Percentiles rank a stretch among this genome's conserved stretches.
phyloP scores from a whole-genome alignment of 1,140 invertebrate species.

The Papilio xuthus region DNA sequence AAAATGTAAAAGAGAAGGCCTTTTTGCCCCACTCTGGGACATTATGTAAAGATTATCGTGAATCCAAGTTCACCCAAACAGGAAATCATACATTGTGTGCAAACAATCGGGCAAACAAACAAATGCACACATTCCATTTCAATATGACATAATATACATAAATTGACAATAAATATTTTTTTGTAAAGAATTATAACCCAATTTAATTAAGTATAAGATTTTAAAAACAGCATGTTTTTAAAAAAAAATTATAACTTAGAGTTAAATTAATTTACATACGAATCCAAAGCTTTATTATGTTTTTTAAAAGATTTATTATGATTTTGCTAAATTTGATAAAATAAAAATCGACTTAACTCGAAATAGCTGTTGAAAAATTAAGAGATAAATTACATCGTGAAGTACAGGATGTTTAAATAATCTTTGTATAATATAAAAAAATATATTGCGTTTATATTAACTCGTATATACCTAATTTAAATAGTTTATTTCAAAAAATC shows the following conservation, averaged over 20 bases:
- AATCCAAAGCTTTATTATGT: too few relatives aligned
- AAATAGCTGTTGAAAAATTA: too few relatives aligned
- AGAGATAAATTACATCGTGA: too few relatives aligned
- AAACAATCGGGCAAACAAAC: neutral
- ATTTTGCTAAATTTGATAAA: too few relatives aligned
- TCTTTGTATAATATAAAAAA: too few relatives aligned
- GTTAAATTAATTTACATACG: too few relatives aligned
- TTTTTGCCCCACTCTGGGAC: neutral
- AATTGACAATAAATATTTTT: neutral
- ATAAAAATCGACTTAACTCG: too few relatives aligned
- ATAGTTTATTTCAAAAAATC: neutral
- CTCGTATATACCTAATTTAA: too few relatives aligned
- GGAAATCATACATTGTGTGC: constrained; percentile 12
- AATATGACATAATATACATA: neutral
- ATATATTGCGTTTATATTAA: too few relatives aligned
- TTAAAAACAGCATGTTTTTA: neutral
- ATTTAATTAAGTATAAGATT: neutral
- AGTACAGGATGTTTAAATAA: too few relatives aligned
- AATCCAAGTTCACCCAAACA: constrained; percentile 16
- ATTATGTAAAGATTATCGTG: neutral
- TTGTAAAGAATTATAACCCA: neutral
- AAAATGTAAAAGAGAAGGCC: neutral
- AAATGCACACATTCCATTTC: neutral
- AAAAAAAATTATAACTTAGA: too few relatives aligned
- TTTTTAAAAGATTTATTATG: too few relatives aligned